These are phyloP conservation scores for Crax fasciolata DNA, from an alignment of 2,797 vertebrate species.

Conservation along the genomic window DNA sequence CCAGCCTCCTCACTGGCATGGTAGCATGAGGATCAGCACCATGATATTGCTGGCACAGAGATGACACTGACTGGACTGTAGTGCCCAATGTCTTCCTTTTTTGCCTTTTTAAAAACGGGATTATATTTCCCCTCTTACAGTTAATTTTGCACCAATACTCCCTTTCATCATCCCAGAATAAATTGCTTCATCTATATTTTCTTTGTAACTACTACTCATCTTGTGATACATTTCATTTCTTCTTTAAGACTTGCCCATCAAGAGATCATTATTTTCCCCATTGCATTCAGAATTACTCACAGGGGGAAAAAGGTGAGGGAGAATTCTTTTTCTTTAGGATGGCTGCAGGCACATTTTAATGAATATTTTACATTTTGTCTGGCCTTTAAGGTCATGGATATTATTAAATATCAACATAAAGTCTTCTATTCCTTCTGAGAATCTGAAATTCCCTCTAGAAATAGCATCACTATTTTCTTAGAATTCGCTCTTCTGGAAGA, in stretches of 20 bases:
- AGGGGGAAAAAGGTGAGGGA: accelerated
- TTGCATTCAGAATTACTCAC: not conserved
- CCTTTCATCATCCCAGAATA: not conserved
- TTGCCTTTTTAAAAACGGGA: too few species aligned
- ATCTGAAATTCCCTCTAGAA: not conserved
- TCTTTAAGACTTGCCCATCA: not conserved
- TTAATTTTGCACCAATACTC: not conserved
- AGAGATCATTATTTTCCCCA: not conserved
- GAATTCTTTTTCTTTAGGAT: not conserved
- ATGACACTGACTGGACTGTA: too few species aligned
- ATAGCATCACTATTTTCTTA: not conserved
- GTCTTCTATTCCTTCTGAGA: not conserved
- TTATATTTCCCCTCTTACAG: too few species aligned
- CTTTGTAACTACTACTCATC: not conserved
- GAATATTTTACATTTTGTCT: not conserved
- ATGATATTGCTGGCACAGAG: too few species aligned
- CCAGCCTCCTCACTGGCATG: too few species aligned
- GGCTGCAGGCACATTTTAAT: accelerated
- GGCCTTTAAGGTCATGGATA: not conserved
- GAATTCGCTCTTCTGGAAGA: not conserved
- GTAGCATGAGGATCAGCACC: too few species aligned
- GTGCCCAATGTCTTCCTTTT: too few species aligned
- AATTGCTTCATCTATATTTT: not conserved
- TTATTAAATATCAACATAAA: not conserved
- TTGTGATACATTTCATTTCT: not conserved